Base-by-base conservation (phyloP, 2,113 vertebrate genomes). In the Accipiter cooperii region DNA sequence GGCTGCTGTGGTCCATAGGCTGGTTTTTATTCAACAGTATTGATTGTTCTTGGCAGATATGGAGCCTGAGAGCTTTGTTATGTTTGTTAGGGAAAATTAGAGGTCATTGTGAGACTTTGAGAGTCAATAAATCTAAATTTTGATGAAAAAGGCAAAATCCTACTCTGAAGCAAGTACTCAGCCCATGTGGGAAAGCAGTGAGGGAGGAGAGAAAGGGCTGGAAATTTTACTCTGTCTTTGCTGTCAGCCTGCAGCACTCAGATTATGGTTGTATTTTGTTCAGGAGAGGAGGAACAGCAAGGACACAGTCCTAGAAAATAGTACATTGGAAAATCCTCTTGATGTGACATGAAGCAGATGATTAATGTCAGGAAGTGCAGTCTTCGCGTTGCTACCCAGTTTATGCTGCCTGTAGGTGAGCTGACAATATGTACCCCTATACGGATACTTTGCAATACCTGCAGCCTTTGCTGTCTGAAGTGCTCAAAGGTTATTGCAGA, bases 61-160 rank as follows among this genome's bases (percentile, higher is more conserved):
- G 19, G 76, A 91, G 63, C 33, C 46, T 64, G 58, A 93, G 70
- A 95, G 58, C 76, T 87, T 90, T 89, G 84, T 63, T 92, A 44
- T 54, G 61, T 80, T 96, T 95, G 68, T 92, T 80, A 97, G 93
- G 88, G 79, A 91, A 92, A 95, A 96, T 80, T 58, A 81, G 84
- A 97, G 95, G 87, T 95, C 51, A 73, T 20, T 68, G 51, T 78
- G 64, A 51, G 54, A 83, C 44, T 95, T 87, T 24, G 75, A 95
- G 63, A 88, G 82, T 90, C 84, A 88, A 70, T 97, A 95, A 68
- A 96, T 92, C 51, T 81, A 47, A 95, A 94, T 96, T 94, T 84
- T 95, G 80, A 96, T 88, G 60, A 87, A 94, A 97, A 93, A 95
- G 46, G n/a, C 60, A 94, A 96, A 95, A 94, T 63, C 19, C 28